Evolutionary conservation across 2,113 vertebrate genomes (phyloP).

Genomic region (Oriolus oriolus): DNA sequence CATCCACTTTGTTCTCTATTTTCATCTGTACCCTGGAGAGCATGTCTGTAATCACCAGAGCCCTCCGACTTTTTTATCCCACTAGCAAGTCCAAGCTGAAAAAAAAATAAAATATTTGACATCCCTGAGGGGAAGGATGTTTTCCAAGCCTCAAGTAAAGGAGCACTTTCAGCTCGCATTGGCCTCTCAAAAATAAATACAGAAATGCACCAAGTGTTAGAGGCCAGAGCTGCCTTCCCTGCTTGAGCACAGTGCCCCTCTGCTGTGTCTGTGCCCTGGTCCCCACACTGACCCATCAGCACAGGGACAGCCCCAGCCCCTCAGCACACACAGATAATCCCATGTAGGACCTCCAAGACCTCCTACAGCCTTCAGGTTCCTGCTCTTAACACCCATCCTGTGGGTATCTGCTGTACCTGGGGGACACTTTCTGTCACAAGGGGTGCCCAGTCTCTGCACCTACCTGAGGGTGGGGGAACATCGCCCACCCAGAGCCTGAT

Average conservation of each 20-base stretch:
- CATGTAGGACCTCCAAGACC: background rate
- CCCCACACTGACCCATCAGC: rapidly evolving
- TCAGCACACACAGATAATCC: background rate
- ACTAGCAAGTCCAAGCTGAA: background rate
- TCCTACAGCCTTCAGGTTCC: background rate
- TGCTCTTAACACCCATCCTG: background rate
- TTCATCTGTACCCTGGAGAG: background rate
- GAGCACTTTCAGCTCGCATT: background rate
- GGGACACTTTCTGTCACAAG: rapidly evolving
- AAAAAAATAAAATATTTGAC: background rate
- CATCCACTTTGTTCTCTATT: background rate
- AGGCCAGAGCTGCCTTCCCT: background rate
- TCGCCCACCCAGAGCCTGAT: background rate
- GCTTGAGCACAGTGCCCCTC: background rate
- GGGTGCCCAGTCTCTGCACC: no score
- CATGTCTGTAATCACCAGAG: background rate
- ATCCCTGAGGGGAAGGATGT: background rate
- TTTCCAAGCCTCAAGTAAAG: slow-evolving; percentile 4
- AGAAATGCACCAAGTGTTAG: background rate
- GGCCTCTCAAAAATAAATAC: slow-evolving; percentile 29
- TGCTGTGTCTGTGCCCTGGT: background rate
- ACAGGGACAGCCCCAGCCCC: background rate
- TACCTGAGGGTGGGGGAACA: background rate
- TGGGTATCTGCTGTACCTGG: background rate
- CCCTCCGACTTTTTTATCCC: background rate